phyloP scores from a whole-genome alignment of 2,113 vertebrate species.

The Labrus mixtus region DNA sequence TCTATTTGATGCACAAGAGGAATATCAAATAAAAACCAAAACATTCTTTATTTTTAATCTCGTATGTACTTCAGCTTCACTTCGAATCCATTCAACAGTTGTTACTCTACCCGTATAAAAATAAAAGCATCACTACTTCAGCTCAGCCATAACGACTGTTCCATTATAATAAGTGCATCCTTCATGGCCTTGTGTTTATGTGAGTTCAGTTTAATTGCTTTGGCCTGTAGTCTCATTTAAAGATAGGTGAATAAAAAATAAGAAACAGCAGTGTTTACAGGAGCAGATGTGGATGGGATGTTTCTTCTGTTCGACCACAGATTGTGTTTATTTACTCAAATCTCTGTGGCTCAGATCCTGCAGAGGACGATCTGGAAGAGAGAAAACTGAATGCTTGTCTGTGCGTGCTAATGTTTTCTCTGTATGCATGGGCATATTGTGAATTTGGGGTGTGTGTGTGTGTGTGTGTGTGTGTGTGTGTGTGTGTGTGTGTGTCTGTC shows the following conservation, averaged over 20 bases:
- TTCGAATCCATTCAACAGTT: not conserved
- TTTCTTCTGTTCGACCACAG: constrained; percentile 14
- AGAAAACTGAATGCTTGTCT: not conserved
- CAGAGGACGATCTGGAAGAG: constrained; percentile 1
- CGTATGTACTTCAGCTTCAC: not conserved
- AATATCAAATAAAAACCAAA: too few relatives aligned
- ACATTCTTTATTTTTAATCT: too few relatives aligned
- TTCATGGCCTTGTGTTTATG: constrained; percentile 3
- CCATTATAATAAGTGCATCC: not conserved
- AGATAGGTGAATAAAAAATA: constrained; percentile 7
- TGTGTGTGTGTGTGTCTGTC: constrained; percentile 13
- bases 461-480: constrained; percentile 21
- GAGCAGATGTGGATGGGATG: not conserved
- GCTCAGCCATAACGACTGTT: not conserved
- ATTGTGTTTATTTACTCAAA: constrained; percentile 39
- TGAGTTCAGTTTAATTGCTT: not conserved
- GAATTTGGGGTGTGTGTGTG: constrained; percentile 11
- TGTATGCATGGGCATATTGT: not conserved
- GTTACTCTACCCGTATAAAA: not conserved
- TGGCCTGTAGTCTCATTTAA: not conserved
- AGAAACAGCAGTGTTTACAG: not conserved
- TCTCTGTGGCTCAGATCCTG: constrained; percentile 16
- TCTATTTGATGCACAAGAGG: too few relatives aligned
- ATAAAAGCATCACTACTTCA: not conserved
- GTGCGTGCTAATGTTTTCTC: constrained; percentile 6